Percentiles rank a stretch among this genome's conserved stretches.
phyloP scores from a whole-genome alignment of 2,888 invertebrate species.

The Oscheius myriophilus region DNA sequence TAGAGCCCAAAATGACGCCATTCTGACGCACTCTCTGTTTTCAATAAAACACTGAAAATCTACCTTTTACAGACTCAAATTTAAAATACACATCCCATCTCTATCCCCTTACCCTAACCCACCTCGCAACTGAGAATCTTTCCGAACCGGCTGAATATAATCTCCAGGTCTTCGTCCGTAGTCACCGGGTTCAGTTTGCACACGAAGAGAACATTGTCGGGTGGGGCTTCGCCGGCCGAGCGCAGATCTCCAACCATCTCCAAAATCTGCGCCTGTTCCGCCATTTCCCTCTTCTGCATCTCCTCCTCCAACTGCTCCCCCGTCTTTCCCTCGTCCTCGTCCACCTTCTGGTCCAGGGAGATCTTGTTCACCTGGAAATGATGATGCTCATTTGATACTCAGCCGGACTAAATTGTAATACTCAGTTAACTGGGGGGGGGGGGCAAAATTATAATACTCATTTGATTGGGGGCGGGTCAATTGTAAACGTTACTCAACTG shows the following conservation, averaged over 20 bases:
- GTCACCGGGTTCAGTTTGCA: conserved; percentile 99
- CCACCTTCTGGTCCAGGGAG: conserved; percentile 63
- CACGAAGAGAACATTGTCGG: conserved; percentile 97
- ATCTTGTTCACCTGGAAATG: conserved; percentile 60
- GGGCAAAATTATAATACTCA: too few species aligned
- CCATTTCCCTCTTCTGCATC: conserved; percentile 89
- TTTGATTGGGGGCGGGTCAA: too few species aligned
- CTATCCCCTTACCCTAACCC: too few species aligned
- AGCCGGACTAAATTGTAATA: too few species aligned
- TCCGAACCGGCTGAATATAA: conserved; percentile 36
- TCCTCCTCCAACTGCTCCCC: conserved; percentile 86
- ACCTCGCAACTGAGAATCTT: conserved; percentile 78
- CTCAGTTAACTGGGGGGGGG: too few species aligned
- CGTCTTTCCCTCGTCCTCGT: conserved; percentile 83
- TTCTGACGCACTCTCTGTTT: too few species aligned
- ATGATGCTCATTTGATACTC: too few species aligned
- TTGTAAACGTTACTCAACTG: too few species aligned
- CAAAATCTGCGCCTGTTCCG: conserved; percentile 93
- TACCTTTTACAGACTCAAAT: too few species aligned
- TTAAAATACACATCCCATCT: too few species aligned
- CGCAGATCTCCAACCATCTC: conserved; percentile 98
- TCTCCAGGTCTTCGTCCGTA: conserved; percentile 85
- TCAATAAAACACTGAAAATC: too few species aligned
- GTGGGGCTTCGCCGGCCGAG: conserved; percentile 95
- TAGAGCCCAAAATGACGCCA: too few species aligned